Percentiles rank a stretch among this genome's conserved stretches.
These are phyloP conservation scores for Melitaea athalia DNA, from an alignment of 2,888 invertebrate genomes.

Conservation along the genomic window DNA sequence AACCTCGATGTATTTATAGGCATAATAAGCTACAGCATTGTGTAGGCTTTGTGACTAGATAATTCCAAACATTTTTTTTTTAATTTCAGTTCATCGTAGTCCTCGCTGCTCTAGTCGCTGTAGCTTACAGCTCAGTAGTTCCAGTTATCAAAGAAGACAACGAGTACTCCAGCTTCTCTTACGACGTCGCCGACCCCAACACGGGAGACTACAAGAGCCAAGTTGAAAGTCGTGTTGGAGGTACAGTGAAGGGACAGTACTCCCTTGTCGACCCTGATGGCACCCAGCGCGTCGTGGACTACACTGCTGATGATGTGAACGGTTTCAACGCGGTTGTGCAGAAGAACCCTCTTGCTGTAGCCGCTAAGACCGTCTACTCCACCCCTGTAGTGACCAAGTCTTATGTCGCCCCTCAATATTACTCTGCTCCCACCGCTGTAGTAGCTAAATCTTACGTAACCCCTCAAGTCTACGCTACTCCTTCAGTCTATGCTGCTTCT, in stretches of 20 bases:
- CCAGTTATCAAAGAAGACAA: constrained; percentile 76
- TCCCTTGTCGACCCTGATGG: constrained; percentile 68
- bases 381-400: background rate
- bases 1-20: too few relatives aligned
- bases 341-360: constrained; percentile 47
- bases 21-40: too few relatives aligned
- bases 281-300: constrained; percentile 66
- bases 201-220: constrained; percentile 71
- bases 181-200: constrained; percentile 65
- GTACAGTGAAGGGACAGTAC: constrained; percentile 66
- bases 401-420: constrained; percentile 44
- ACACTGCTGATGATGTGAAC: constrained; percentile 63
- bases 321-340: constrained; percentile 72
- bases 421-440: constrained; percentile 46
- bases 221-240: constrained; percentile 62
- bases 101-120: constrained; percentile 64
- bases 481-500: constrained; percentile 25
- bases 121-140: constrained; percentile 63
- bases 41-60: too few relatives aligned
- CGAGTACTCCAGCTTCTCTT: constrained; percentile 47
- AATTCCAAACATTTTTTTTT: background rate
- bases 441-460: constrained; percentile 48
- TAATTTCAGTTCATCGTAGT: constrained; percentile 67
- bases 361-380: constrained; percentile 1
- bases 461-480: constrained; percentile 39